Percentiles rank a stretch among this genome's conserved stretches.
phyloP scores from a whole-genome alignment of 2,888 invertebrate genomes.

The Cerceris rybyensis region DNA sequence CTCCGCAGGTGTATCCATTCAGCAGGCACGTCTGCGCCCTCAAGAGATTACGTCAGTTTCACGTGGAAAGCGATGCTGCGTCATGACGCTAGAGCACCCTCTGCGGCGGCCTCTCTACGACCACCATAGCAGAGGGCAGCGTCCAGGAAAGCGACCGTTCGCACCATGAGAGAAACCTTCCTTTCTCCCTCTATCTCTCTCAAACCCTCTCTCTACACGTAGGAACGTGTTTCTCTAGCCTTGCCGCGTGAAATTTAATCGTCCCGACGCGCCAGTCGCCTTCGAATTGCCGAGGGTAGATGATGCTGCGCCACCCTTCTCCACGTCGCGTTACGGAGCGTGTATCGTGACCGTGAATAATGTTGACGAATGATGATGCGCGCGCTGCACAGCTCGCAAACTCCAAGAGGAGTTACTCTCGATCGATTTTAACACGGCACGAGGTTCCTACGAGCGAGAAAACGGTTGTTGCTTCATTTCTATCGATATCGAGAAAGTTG shows the following conservation, averaged over 20 bases:
- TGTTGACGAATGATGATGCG: slow-evolving; percentile 70
- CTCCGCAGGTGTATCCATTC: slow-evolving; percentile 60
- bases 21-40: slow-evolving; percentile 51
- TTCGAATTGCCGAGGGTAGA: slow-evolving; percentile 41
- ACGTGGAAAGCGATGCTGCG: slow-evolving; percentile 66
- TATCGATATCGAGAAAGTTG: too few relatives aligned
- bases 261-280: slow-evolving; percentile 56
- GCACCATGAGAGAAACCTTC: slow-evolving; percentile 27
- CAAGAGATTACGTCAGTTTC: slow-evolving; percentile 65
- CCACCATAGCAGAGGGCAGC: slow-evolving; percentile 43
- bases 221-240: slow-evolving; percentile 55
- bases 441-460: background rate
- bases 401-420: slow-evolving; percentile 8
- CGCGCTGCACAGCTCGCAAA: slow-evolving; percentile 20
- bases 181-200: slow-evolving; percentile 7
- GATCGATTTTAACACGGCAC: slow-evolving; percentile 26
- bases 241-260: slow-evolving; percentile 73
- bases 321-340: slow-evolving; percentile 31
- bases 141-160: slow-evolving; percentile 48
- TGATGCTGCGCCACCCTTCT: slow-evolving; percentile 38
- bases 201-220: slow-evolving; percentile 1
- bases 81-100: slow-evolving; percentile 49
- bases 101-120: slow-evolving; percentile 37
- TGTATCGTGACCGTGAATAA: slow-evolving; percentile 70
- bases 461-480: background rate